phyloP scores from a whole-genome alignment of 2,888 invertebrate genomes.

The Chrysina gloriosa region DNA sequence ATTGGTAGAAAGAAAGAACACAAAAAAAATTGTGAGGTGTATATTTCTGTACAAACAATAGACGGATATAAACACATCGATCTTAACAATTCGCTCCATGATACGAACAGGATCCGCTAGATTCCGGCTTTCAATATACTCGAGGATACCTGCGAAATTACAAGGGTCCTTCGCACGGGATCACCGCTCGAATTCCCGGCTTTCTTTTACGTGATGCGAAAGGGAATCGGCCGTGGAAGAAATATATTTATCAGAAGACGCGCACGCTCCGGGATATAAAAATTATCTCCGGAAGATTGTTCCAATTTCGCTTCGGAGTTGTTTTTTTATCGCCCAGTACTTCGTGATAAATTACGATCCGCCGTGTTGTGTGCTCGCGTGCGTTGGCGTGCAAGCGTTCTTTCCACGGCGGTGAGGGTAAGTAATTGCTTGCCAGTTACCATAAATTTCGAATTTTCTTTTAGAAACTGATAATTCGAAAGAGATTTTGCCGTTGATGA shows the following conservation, averaged over 20 bases:
- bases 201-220: constrained; percentile 27
- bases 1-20: too few species aligned
- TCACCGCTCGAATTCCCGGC: constrained; percentile 17
- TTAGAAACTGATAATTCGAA: constrained; percentile 13
- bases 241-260: constrained; percentile 33
- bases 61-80: neutral
- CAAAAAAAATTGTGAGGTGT: too few species aligned
- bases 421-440: constrained; percentile 23
- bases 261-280: constrained; percentile 26
- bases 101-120: constrained; percentile 1
- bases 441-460: constrained; percentile 20
- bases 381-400: neutral
- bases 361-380: constrained; percentile 9
- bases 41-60: neutral
- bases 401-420: neutral
- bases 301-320: constrained; percentile 32
- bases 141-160: constrained; percentile 28
- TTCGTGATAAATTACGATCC: constrained; percentile 33
- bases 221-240: constrained; percentile 25
- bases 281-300: constrained; percentile 36
- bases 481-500: neutral
- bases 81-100: neutral
- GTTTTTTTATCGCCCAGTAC: constrained; percentile 28
- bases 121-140: constrained; percentile 24
- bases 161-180: constrained; percentile 9